A percentile compares a stretch with the other conserved stretches of the same genome.
These are phyloP conservation scores for Hemicentrotus pulcherrimus DNA, from an alignment of 35 echinoderm and acorn worm species.

Conservation along the genomic window DNA sequence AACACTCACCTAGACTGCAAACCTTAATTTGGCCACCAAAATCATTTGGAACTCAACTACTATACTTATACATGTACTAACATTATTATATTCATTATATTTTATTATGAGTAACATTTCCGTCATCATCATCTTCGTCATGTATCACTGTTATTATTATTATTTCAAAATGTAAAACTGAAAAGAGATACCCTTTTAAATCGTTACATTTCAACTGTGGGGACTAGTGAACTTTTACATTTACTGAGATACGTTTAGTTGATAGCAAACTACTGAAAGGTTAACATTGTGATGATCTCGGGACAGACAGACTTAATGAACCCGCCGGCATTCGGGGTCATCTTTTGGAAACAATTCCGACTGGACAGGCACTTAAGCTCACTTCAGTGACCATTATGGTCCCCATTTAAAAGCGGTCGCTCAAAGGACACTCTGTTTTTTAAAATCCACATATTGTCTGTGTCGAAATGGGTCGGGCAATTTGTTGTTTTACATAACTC, in stretches of 20 bases:
- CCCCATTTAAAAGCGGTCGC: neutral
- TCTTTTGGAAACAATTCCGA: constrained; percentile 3
- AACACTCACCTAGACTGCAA: too few species aligned
- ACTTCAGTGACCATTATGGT: neutral
- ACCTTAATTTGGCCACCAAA: too few species aligned
- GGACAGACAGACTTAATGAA: neutral
- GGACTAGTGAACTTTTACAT: too few species aligned
- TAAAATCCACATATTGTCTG: neutral
- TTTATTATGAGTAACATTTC: too few species aligned
- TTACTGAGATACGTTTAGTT: neutral
- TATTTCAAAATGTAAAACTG: too few species aligned
- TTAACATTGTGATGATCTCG: neutral
- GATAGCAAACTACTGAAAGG: neutral
- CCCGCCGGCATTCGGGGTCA: neutral
- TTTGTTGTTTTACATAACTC: neutral
- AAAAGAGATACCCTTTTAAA: too few species aligned
- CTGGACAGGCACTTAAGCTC: neutral
- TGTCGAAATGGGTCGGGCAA: neutral
- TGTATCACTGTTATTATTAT: too few species aligned
- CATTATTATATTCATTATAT: too few species aligned
- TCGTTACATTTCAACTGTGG: too few species aligned
- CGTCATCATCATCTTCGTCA: too few species aligned
- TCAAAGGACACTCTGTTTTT: neutral
- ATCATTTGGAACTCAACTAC: too few species aligned
- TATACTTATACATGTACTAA: too few species aligned